Base-by-base conservation (phyloP, 2,113 vertebrate genomes). In the Paradoxurus hermaphroditus region DNA sequence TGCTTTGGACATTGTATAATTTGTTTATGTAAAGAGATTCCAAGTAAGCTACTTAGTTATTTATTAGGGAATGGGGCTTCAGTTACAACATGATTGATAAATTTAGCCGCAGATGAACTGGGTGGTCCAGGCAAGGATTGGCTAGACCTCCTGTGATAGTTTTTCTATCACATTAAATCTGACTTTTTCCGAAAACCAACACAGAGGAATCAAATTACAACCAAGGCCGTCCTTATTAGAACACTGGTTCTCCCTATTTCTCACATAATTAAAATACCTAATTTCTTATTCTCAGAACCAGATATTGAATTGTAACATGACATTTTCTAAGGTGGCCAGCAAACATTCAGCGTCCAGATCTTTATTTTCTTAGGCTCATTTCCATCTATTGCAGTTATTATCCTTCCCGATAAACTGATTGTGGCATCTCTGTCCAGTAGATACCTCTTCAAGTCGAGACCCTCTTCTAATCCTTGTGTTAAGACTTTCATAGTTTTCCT, bases 141-240 rank as follows among this genome's bases (percentile, higher is more conserved):
- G 95, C 82, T 36, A 92, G 36, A 82, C 53, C 31, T 92, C 87
- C 4, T 63, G 36, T 96, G 96, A 93, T 97, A 2, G 83, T 97
- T 98, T 98, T 98, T 98, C 90, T 81, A 75, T 95, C 0, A 0
- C 72, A 96, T 92, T 97, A 96, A 67, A 83, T 62, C 51, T 94
- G 16, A 72, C 15, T 25, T 98, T 98, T 96, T 59, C 53, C 19
- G 67, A 89, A 93, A 97, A 98, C 95, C 97, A 98, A 97, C 18
- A 97, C 90, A 98, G 56, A 96, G 97, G 49, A 98, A 93, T 91
- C 41, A 92, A 92, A 70, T 94, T 5, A 83, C 62, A 96, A 72
- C 11, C 68, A 81, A 95, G 91, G 14, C 1, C 79, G 21, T 86
- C 94, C 92, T 82, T 44, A 70, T 34, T 77, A 21, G 62, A 46